Conservation (phyloP, 2,113 vertebrate genomes). For the Carlito syrichta region DNA sequence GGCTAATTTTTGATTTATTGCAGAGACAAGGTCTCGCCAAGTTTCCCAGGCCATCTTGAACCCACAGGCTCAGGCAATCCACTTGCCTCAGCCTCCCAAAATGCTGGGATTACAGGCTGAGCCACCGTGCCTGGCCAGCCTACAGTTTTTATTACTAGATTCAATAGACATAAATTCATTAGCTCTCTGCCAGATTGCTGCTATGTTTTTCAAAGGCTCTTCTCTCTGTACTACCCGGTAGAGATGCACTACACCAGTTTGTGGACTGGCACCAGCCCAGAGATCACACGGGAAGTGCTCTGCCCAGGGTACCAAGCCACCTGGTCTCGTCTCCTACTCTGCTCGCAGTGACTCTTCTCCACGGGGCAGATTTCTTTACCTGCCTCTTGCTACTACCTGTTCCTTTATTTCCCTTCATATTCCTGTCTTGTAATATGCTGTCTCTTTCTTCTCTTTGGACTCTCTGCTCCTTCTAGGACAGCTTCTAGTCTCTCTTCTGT, state of each 20-base stretch:
- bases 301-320: neutral
- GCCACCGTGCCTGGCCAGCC: no score
- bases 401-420: slow-evolving; percentile 1
- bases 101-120: no score
- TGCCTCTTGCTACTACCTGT: neutral
- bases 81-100: no score
- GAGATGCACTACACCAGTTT: neutral
- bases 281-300: neutral
- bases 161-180: neutral
- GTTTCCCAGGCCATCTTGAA: no score
- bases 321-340: neutral
- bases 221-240: neutral
- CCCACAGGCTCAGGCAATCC: no score
- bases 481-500: neutral
- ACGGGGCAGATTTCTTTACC: neutral
- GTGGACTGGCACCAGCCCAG: neutral
- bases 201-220: neutral
- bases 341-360: neutral
- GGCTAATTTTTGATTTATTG: no score
- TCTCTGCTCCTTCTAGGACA: neutral
- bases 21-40: no score
- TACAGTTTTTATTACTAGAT: neutral
- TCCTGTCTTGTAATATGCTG: neutral
- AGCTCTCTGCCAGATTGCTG: neutral
- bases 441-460: neutral